Base-by-base conservation (phyloP, 2,797 vertebrate species). In the Crocidura indochinensis region DNA sequence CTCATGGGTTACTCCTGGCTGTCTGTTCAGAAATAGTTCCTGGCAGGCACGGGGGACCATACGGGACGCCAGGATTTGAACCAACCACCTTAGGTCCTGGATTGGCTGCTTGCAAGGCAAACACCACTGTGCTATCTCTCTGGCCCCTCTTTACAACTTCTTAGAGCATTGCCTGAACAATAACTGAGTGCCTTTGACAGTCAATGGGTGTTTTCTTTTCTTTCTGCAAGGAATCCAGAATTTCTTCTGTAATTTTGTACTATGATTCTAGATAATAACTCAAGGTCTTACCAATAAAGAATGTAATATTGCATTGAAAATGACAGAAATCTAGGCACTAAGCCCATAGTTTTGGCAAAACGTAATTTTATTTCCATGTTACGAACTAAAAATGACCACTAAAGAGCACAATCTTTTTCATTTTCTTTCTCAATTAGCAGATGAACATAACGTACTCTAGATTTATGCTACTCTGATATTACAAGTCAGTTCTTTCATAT, bases 281-380 rank as follows among this genome's bases (percentile, higher is more conserved):
- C 62, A 68, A 75, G 6, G 15, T 53, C 15, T 47, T 17, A 68
- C 15, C 68, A 60, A 51, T 60, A 68, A 56, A 47, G 22, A 17
- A 10, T 12, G n/a, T 38, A 38, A 17, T 22, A 91, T 31, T 75
- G 3, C 3, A 8, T 60, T 81, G n/a, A 62, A 68, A 27, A 49
- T 87, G 47, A 87, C n/a, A 49, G 22, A 86, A 81, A 79, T 80
- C 11, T 86, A 68, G 12, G 56, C 49, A 79, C 49, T 80, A 29
- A 72, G 44, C 27, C 20, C 8, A 69, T 85, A 68, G 80, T 10
- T 51, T 74, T 38, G 84, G 49, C 7, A 2, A 80, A 73, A 68
- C 67, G 24, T 24, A 38, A 29, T 14, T 60, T 56, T 27, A 68
- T 38, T 38, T 38, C 5, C 44, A 84, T 68, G 24, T 4, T 75